Evolutionary conservation across 2,888 invertebrate genomes (phyloP).

Genomic region (Peribatodes rhomboidaria): DNA sequence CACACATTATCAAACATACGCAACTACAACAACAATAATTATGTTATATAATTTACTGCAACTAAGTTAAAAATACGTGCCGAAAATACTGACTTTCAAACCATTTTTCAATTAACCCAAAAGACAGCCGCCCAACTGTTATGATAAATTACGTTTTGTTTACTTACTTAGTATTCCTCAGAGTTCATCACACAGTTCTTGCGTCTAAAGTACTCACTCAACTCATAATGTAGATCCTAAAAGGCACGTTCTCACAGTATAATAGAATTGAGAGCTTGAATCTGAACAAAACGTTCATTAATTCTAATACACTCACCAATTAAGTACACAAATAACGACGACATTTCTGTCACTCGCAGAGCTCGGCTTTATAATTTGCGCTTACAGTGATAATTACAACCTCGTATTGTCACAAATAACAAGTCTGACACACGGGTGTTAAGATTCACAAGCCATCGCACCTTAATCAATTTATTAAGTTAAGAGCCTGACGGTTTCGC

Average conservation of each 20-base stretch:
- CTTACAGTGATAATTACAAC: slow-evolving; percentile 59
- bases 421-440: slow-evolving; percentile 51
- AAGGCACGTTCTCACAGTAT: slow-evolving; percentile 9
- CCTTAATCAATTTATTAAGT: too few species aligned
- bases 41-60: too few species aligned
- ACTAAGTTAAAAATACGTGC: too few species aligned
- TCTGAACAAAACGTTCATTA: slow-evolving; percentile 40
- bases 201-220: slow-evolving; percentile 11
- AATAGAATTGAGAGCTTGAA: slow-evolving; percentile 17
- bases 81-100: too few species aligned
- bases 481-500: too few species aligned
- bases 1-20: too few species aligned
- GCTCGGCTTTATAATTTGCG: slow-evolving; percentile 60
- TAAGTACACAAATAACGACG: slow-evolving; percentile 55
- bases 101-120: too few species aligned
- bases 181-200: neutral
- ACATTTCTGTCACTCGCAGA: slow-evolving; percentile 54
- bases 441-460: slow-evolving; percentile 14
- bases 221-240: neutral
- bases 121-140: too few species aligned
- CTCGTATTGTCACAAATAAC: slow-evolving; percentile 59
- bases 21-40: too few species aligned
- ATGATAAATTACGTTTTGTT: too few species aligned
- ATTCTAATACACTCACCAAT: slow-evolving; percentile 63
- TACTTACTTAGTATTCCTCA: too few species aligned